Percentiles rank a stretch among this genome's conserved stretches.
Evolutionary conservation across 2,113 vertebrate species (phyloP).

Genomic region (Eleginops maclovinus): DNA sequence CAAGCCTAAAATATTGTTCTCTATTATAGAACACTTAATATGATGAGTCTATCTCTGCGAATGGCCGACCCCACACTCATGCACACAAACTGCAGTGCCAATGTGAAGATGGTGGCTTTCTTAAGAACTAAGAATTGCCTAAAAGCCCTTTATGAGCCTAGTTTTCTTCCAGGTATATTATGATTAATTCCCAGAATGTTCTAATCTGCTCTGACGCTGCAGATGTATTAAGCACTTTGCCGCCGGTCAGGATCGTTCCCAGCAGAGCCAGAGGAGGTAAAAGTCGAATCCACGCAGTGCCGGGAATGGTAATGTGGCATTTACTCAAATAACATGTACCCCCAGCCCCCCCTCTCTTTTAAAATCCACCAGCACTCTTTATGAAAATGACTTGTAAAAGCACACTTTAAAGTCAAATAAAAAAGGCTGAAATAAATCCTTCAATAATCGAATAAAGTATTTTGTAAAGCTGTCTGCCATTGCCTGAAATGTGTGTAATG

Average conservation of each 20-base stretch:
- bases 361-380: constrained; percentile 17
- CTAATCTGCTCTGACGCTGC: constrained; percentile 24
- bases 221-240: constrained; percentile 38
- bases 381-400: constrained; percentile 24
- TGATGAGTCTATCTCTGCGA: background rate
- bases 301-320: constrained; percentile 55
- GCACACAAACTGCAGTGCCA: background rate
- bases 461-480: constrained; percentile 19
- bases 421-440: constrained; percentile 25
- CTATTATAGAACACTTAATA: too few relatives aligned
- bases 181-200: constrained; percentile 54
- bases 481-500: constrained; percentile 8
- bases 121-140: background rate
- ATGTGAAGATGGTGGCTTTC: constrained; percentile 9
- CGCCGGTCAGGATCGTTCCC: constrained; percentile 48
- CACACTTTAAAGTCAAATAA: constrained; percentile 30
- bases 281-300: constrained; percentile 7
- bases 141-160: constrained; percentile 11
- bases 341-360: background rate
- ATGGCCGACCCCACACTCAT: background rate
- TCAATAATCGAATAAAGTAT: constrained; percentile 35
- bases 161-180: constrained; percentile 38
- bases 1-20: background rate
- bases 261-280: constrained; percentile 41
- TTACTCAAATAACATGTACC: constrained; percentile 5